A percentile compares a stretch with the other conserved stretches of the same genome.
phyloP scores from a whole-genome alignment of 2,797 vertebrate genomes.

The Pagetopsis macropterus region DNA sequence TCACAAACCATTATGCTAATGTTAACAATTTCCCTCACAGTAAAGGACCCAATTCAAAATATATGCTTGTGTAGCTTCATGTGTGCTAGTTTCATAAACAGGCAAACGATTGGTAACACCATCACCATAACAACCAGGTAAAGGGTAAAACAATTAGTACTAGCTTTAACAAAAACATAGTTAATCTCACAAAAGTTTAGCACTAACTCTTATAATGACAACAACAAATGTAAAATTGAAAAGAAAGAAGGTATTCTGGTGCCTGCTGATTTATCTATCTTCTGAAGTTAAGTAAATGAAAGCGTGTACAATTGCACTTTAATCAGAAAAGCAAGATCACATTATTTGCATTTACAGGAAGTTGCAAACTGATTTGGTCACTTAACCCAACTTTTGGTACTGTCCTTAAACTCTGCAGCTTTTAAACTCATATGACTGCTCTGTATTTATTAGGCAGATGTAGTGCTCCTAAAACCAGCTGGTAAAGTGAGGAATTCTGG shows the following conservation, averaged over 20 bases:
- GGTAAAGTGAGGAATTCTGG: constrained; percentile 64
- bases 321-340: not conserved
- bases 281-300: not conserved
- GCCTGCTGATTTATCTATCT: not conserved
- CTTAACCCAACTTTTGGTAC: no score
- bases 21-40: no score
- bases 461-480: constrained; percentile 58
- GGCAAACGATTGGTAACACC: not conserved
- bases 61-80: no score
- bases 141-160: not conserved
- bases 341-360: not conserved
- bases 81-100: no score
- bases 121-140: not conserved
- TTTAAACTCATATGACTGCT: constrained; percentile 9
- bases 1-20: no score
- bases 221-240: not conserved
- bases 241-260: not conserved
- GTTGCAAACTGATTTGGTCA: not conserved
- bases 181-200: not conserved
- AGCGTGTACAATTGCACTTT: not conserved
- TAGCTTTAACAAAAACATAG: not conserved
- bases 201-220: no score
- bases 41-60: no score
- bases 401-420: constrained; percentile 5
- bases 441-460: constrained; percentile 35